Conservation (phyloP, 2,797 vertebrate species). For the Poeciliopsis presidionis region DNA sequence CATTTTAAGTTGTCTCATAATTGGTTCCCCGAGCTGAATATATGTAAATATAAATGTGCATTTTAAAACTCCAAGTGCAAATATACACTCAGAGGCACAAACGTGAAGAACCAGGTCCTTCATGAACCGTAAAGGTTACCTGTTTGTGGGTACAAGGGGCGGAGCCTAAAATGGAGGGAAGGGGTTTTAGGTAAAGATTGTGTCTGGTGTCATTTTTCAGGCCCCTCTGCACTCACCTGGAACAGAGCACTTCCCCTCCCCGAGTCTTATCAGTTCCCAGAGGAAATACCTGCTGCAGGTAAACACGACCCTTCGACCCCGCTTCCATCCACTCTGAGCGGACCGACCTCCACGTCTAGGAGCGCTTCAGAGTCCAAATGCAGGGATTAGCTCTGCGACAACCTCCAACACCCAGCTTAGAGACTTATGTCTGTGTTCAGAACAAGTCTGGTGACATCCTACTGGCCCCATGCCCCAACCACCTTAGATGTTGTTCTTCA, state of each 20-base stretch:
- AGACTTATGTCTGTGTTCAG: slow-evolving; percentile 22
- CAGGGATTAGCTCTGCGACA: slow-evolving; percentile 56
- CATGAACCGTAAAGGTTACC: slow-evolving; percentile 47
- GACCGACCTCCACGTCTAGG: slow-evolving; percentile 40
- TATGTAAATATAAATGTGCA: not conserved
- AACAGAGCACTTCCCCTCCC: slow-evolving; percentile 94
- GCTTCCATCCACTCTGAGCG: slow-evolving; percentile 64
- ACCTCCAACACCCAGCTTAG: slow-evolving; percentile 17
- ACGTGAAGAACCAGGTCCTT: slow-evolving; percentile 41
- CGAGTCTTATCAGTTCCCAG: slow-evolving; percentile 91
- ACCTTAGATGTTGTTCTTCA: slow-evolving; percentile 78
- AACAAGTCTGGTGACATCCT: slow-evolving; percentile 38
- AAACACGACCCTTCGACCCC: slow-evolving; percentile 91
- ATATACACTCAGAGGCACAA: not conserved
- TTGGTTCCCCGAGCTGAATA: too few species aligned
- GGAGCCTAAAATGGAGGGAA: slow-evolving; percentile 27
- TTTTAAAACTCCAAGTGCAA: not conserved
- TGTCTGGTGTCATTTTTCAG: slow-evolving; percentile 83
- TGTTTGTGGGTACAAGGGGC: slow-evolving; percentile 50
- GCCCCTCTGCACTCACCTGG: slow-evolving; percentile 93
- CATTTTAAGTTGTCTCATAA: too few species aligned
- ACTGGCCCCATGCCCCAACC: slow-evolving; percentile 35
- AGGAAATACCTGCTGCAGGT: slow-evolving; percentile 97
- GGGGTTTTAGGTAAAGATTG: slow-evolving; percentile 78
- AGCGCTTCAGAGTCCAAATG: slow-evolving; percentile 48